phyloP scores from a whole-genome alignment of 2,888 invertebrate genomes.

The Caenorhabditis virilis region DNA sequence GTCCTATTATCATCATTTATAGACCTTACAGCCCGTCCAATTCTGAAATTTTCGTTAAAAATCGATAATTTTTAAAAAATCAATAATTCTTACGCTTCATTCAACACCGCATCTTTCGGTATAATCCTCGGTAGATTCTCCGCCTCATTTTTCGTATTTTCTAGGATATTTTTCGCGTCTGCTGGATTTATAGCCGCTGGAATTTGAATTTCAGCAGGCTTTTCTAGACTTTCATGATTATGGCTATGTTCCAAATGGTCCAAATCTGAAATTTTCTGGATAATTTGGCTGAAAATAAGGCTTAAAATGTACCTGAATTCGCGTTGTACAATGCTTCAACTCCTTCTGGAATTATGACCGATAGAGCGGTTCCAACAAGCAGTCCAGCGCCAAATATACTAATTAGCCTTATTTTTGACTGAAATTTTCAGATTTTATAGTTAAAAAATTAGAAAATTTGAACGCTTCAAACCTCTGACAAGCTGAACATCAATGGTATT shows the following conservation, averaged over 20 bases:
- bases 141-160: constrained; percentile 31
- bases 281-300: too few species aligned
- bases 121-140: constrained; percentile 47
- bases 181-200: constrained; percentile 31
- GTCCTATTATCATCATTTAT: not conserved
- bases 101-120: constrained; percentile 52
- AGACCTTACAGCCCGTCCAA: constrained; percentile 23
- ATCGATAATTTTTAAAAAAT: not conserved
- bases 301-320: constrained; percentile 27
- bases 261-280: not conserved
- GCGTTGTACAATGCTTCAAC: constrained; percentile 75
- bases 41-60: constrained; percentile 14
- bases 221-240: constrained; percentile 1
- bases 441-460: not conserved
- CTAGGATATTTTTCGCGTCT: constrained; percentile 47
- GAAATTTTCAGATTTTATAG: constrained; percentile 62
- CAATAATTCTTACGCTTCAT: constrained; percentile 52
- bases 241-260: constrained; percentile 6
- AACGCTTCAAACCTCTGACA: constrained; percentile 83
- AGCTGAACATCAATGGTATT: constrained; percentile 87
- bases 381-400: constrained; percentile 95
- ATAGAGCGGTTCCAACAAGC: constrained; percentile 92
- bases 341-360: constrained; percentile 98
- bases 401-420: constrained; percentile 91
- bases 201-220: constrained; percentile 2